These are phyloP conservation scores for Corydoras sp. DNA, from an alignment of 2,113 vertebrate genomes.

Conservation along the genomic window DNA sequence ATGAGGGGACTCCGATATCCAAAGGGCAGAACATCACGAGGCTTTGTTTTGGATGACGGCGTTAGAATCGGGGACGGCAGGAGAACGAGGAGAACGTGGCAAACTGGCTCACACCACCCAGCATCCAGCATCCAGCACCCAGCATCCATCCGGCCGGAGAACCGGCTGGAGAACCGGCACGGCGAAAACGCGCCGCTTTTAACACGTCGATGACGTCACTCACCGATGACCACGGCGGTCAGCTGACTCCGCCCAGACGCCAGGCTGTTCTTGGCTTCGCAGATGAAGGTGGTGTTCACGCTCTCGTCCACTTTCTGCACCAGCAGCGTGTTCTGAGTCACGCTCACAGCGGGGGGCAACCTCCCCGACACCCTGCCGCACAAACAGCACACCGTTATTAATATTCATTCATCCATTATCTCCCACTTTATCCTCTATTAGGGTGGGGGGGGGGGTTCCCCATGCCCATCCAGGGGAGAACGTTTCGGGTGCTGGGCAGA, in stretches of 20 bases:
- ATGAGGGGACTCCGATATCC: no score
- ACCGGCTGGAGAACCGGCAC: no score
- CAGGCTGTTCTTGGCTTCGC: slow-evolving; percentile 65
- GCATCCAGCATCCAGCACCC: background rate
- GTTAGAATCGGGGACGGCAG: no score
- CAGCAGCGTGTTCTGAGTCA: slow-evolving; percentile 57
- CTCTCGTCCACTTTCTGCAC: slow-evolving; percentile 72
- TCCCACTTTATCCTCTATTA: no score
- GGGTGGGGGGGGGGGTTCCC: no score
- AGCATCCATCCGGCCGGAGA: no score
- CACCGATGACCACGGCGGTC: slow-evolving; percentile 70
- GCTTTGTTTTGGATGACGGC: no score
- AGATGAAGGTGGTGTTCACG: slow-evolving; percentile 80
- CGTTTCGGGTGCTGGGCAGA: no score
- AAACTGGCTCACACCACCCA: slow-evolving; percentile 69
- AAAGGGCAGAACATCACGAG: no score
- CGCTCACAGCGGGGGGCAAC: slow-evolving; percentile 56
- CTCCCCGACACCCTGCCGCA: slow-evolving; percentile 48
- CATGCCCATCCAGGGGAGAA: no score
- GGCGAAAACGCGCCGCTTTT: no score
- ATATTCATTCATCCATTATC: no score
- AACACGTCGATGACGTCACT: slow-evolving; percentile 42
- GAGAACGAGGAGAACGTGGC: slow-evolving; percentile 37
- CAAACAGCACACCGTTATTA: background rate
- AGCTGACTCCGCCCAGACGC: slow-evolving; percentile 63